Evolutionary conservation across 1,140 invertebrate genomes (phyloP), one percentile per base, ranked within the genome.

Genomic region (Papilio aristodemus): DNA sequence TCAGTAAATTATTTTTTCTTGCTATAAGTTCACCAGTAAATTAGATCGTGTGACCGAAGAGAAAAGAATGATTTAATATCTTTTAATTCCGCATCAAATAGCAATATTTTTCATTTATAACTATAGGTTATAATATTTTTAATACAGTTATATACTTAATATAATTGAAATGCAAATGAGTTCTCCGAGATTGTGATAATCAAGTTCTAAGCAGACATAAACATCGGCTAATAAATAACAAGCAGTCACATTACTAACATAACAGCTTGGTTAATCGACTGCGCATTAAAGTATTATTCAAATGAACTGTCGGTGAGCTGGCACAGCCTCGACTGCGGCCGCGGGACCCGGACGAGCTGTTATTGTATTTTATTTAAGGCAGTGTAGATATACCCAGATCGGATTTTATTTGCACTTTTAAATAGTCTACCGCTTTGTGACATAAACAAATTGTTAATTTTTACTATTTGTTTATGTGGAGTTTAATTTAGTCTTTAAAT

Each of bases 161-260:
- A 46, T 19, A 14, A 19, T 46, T 46, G 11, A 41, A 46, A 46
- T 46, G 17, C 17, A 46, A 46, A 46, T 46, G 17, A 46, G 19
- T 46, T 46, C 43, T 9, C 17, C 8, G n/a, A n/a, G 43, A 46
- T 46, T 46, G 43, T 46, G 43, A 46, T 46, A 46, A 46, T 46
- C 43, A 19, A 46, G 17, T 46, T 46, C 39, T 41, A n/a, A 41
- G 19, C 43, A 22, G 19, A 46, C 17, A 46, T 46, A 46, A 46
- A 46, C 43, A 46, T 46, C 43, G 43, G 17, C 43, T 19, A 46
- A 14, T 46, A 46, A 46, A 46, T 46, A 46, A 46, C 17, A 19
- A 19, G 17, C 43, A 46, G 43, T 46, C 43, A 46, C 43, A 46
- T 46, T 46, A 46, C 17, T 19, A 19, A 46, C 17, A 46, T 46